These are phyloP conservation scores for Gastracanthus pulcherrimus DNA, from an alignment of 2,888 invertebrate genomes.

Conservation along the genomic window DNA sequence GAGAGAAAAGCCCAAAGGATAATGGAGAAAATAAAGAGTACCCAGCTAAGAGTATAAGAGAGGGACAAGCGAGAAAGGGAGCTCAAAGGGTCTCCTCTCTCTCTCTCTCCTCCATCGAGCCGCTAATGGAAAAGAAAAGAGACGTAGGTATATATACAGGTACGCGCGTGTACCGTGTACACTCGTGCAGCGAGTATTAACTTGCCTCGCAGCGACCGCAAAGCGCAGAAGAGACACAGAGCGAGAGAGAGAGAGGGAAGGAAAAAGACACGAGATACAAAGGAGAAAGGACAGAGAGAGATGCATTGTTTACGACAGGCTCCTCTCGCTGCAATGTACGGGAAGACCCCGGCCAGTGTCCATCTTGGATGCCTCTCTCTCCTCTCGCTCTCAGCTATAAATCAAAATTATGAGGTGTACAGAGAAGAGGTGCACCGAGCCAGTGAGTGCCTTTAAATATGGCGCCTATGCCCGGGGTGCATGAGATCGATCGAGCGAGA, in stretches of 20 bases:
- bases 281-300: conserved; percentile 25
- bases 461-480: not conserved
- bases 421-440: not conserved
- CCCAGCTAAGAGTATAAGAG: conserved; percentile 19
- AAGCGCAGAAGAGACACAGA: conserved; percentile 12
- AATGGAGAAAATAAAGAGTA: conserved; percentile 17
- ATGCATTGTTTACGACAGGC: conserved; percentile 70
- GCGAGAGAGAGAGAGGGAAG: conserved; percentile 3
- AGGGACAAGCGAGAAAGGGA: conserved; percentile 46
- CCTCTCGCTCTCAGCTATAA: conserved; percentile 63
- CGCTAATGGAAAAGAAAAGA: conserved; percentile 57
- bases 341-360: conserved; percentile 53
- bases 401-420: conserved; percentile 73
- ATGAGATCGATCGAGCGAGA: not conserved
- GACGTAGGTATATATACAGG: conserved; percentile 30
- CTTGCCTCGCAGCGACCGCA: conserved; percentile 16
- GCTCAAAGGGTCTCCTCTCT: conserved; percentile 50
- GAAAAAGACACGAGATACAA: conserved; percentile 26
- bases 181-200: conserved; percentile 43
- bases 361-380: conserved; percentile 69
- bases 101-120: not conserved
- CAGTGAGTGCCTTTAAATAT: conserved; percentile 31
- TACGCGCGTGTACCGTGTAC: not conserved
- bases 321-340: conserved; percentile 58
- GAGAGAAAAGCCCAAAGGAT: conserved; percentile 10